Evolutionary conservation across 1,140 invertebrate genomes (phyloP), one percentile per base, ranked within the genome.

Genomic region (Microvelia longipes): DNA sequence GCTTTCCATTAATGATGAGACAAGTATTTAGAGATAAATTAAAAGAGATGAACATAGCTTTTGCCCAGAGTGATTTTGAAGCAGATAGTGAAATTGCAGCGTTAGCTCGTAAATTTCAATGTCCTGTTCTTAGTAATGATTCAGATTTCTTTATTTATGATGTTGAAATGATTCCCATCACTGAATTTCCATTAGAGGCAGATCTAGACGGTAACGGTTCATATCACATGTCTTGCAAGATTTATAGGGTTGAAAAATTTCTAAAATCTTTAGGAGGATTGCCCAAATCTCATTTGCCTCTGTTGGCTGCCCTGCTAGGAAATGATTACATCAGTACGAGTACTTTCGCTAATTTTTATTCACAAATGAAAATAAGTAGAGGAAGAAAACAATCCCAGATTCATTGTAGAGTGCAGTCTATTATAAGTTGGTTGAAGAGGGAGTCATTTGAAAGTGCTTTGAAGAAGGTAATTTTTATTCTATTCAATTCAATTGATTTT

Each of bases 71-170:
- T 76, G 84, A 89, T 69, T 93, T 90, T 80, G 93, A 96, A 81
- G 93, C 92, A 61, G 94, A 96, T 79, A 85, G 87, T 73, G 87
- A 93, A 75, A 86, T 94, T 69, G 91, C 91, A 1, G 85, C 86
- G 0, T 75, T 95, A 67, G 90, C 91, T 0, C 85, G 85, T 72
- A 80, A 85, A 67, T 63, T 71, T n/a, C 81, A 93, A 2, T 94
- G 91, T 75, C 93, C 93, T 1, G 86, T 96, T 14, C 75, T 96
- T 0, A 94, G 91, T 76, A 89, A 88, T 74, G 94, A 96, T 79
- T 95, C 92, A 1, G 94, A 96, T 82, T 96, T 94, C 81, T 94
- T 87, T 77, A 88, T 96, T 68, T 93, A 89, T 79, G 88, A 91
- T 79, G 83, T 92, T 0, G 76, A 84, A 1, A 94, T 93, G 75